These are phyloP conservation scores for Nothura maculosa DNA, from an alignment of 2,797 vertebrate species.

Conservation along the genomic window DNA sequence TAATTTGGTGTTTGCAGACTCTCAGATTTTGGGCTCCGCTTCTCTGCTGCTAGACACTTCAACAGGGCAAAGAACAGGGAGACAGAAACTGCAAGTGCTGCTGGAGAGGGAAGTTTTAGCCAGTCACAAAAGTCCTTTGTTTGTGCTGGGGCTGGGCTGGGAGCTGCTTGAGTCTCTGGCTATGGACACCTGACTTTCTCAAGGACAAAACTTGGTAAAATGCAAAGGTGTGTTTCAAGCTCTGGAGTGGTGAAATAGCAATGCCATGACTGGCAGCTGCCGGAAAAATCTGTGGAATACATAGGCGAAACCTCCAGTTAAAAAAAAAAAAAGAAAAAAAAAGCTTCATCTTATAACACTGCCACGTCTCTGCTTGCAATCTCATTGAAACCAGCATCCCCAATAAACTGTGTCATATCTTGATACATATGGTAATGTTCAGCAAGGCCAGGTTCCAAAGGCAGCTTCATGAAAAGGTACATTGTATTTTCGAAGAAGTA, in stretches of 20 bases:
- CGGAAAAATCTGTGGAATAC: slow-evolving; percentile 39
- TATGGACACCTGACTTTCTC: slow-evolving; percentile 67
- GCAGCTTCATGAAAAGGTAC: slow-evolving; percentile 25
- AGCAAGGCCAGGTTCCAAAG: neutral
- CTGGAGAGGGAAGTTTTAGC: slow-evolving; percentile 64
- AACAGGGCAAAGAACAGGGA: slow-evolving; percentile 49
- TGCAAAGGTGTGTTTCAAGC: slow-evolving; percentile 48
- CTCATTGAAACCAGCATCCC: neutral
- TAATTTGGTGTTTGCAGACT: slow-evolving; percentile 57
- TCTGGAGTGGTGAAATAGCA: neutral
- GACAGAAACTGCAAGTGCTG: slow-evolving; percentile 55
- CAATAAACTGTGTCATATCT: neutral
- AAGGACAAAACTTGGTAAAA: slow-evolving; percentile 48
- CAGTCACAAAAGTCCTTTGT: slow-evolving; percentile 71
- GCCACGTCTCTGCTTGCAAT: slow-evolving; percentile 25
- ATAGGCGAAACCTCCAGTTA: neutral
- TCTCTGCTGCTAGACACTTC: slow-evolving; percentile 60
- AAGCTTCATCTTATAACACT: neutral
- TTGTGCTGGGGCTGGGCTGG: slow-evolving; percentile 44
- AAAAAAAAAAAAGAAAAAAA: neutral
- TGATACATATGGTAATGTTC: neutral
- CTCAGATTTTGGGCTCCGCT: slow-evolving; percentile 68
- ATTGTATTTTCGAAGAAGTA: neutral
- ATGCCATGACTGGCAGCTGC: neutral
- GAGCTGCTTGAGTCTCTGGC: slow-evolving; percentile 66